Evolutionary conservation across 2,888 invertebrate genomes (phyloP).

Genomic region (Formica aserva): DNA sequence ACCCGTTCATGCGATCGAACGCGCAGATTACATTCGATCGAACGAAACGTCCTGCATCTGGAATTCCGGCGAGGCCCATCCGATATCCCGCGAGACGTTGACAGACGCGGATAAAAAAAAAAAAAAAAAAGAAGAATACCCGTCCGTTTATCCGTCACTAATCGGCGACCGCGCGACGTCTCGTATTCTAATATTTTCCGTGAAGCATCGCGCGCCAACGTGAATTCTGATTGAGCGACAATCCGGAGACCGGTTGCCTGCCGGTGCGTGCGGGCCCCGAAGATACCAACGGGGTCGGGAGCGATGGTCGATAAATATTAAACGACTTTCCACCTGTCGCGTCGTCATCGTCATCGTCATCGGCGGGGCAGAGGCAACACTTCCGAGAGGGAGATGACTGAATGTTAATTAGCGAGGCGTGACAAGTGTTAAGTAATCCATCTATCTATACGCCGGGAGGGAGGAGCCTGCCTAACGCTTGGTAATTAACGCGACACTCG

Average conservation of each 20-base stretch:
- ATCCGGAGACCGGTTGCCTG: constrained; percentile 41
- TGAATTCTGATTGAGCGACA: constrained; percentile 74
- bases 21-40: constrained; percentile 74
- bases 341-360: constrained; percentile 50
- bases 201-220: constrained; percentile 75
- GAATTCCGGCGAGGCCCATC: constrained; percentile 76
- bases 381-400: constrained; percentile 79
- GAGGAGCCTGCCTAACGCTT: constrained; percentile 72
- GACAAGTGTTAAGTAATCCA: constrained; percentile 80
- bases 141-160: constrained; percentile 68
- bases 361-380: constrained; percentile 55
- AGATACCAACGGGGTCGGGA: constrained; percentile 76
- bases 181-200: constrained; percentile 84
- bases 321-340: constrained; percentile 81
- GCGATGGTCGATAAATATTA: constrained; percentile 83
- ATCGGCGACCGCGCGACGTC: constrained; percentile 69
- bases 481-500: constrained; percentile 75
- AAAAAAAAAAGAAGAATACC: background rate
- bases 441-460: constrained; percentile 67
- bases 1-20: constrained; percentile 68
- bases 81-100: constrained; percentile 24
- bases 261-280: constrained; percentile 49
- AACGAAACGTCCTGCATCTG: constrained; percentile 78
- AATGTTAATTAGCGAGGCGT: constrained; percentile 84
- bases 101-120: background rate